These are phyloP conservation scores for Oryzias celebensis DNA, from an alignment of 2,113 vertebrate species.

Conservation along the genomic window DNA sequence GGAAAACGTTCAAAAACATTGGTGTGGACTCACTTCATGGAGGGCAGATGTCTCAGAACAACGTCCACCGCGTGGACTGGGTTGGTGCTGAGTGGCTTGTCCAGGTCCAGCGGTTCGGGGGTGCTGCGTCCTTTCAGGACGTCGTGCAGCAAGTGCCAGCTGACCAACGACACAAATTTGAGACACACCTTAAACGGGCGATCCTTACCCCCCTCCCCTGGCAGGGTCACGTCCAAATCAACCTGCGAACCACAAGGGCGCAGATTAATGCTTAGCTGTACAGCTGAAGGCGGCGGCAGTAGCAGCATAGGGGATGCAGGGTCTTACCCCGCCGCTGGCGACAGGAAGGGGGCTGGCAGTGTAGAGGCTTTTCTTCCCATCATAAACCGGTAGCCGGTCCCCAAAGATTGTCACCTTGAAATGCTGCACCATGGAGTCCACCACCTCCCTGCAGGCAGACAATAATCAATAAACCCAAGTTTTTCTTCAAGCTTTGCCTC, in stretches of 20 bases:
- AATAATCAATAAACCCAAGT: neutral
- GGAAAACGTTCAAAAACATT: too few species aligned
- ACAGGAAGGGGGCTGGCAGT: constrained; percentile 94
- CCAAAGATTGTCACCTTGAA: constrained; percentile 99
- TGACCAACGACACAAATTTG: constrained; percentile 92
- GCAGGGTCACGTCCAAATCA: constrained; percentile 95
- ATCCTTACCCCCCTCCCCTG: constrained; percentile 96
- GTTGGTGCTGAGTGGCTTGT: constrained; percentile 97
- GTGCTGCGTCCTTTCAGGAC: constrained; percentile 87
- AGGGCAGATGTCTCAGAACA: constrained; percentile 94
- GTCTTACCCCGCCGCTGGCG: constrained; percentile 86
- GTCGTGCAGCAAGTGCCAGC: constrained; percentile 97
- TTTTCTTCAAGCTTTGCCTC: too few species aligned
- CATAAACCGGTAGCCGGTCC: constrained; percentile 93
- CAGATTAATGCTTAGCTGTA: neutral
- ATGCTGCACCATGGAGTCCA: constrained; percentile 98
- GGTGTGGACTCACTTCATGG: constrained; percentile 88
- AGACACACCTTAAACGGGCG: constrained; percentile 95
- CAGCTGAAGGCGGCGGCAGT: too few species aligned
- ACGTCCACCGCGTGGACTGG: constrained; percentile 97
- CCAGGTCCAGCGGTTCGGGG: constrained; percentile 88
- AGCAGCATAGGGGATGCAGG: neutral
- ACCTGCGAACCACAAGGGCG: constrained; percentile 75
- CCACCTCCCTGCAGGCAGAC: constrained; percentile 85
- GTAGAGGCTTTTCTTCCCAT: constrained; percentile 97